A percentile compares a stretch with the other conserved stretches of the same genome.
Evolutionary conservation across 2,888 invertebrate species (phyloP).

Genomic region (Drosophila mimica): DNA sequence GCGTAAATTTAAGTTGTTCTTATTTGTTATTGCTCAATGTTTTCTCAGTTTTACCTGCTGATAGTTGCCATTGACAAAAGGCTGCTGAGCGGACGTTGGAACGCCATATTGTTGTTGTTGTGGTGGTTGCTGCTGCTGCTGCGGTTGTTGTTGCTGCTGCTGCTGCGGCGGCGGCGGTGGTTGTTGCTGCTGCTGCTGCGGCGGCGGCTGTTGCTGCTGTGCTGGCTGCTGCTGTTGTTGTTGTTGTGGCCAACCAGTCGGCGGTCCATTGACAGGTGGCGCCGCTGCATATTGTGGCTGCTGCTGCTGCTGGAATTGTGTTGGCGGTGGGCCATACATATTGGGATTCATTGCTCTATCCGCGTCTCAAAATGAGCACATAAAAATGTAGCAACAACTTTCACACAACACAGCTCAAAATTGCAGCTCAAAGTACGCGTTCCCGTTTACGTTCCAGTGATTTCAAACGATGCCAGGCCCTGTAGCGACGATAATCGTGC

Average conservation of each 20-base stretch:
- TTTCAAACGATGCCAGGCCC: conserved; percentile 21
- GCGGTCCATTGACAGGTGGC: conserved; percentile 51
- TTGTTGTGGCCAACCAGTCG: conserved; percentile 65
- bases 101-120: conserved; percentile 68
- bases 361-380: conserved; percentile 37
- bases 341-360: conserved; percentile 76
- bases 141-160: conserved; percentile 55
- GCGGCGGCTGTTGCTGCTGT: conserved; percentile 65
- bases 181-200: conserved; percentile 50
- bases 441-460: conserved; percentile 21
- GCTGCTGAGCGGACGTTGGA: conserved; percentile 69
- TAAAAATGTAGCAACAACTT: conserved; percentile 62
- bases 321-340: conserved; percentile 83
- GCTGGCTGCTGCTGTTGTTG: conserved; percentile 44
- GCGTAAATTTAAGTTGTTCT: neutral
- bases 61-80: conserved; percentile 83
- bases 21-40: neutral
- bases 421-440: conserved; percentile 73
- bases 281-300: conserved; percentile 63
- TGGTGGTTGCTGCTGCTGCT: conserved; percentile 30
- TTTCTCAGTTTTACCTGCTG: conserved; percentile 78
- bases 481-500: conserved; percentile 22
- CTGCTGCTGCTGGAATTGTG: conserved; percentile 72
- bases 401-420: conserved; percentile 59
- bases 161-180: conserved; percentile 46